Evolutionary conservation across 2,888 invertebrate genomes (phyloP).

Genomic region (Octodonta nipae): DNA sequence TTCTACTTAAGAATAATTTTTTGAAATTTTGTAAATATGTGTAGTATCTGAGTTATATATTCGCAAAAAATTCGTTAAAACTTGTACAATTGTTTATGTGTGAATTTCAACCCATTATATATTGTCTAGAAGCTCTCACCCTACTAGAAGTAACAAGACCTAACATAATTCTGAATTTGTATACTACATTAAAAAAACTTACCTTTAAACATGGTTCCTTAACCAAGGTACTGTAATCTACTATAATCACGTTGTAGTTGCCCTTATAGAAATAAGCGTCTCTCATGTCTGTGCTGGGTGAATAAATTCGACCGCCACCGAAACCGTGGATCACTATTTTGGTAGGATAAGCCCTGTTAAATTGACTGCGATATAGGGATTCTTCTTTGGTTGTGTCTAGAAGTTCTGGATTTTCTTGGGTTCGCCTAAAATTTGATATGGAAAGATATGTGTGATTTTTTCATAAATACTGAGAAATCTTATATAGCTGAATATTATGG

Average conservation of each 20-base stretch:
- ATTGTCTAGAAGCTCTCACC: too few species aligned
- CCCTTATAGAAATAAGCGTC: conserved; percentile 69
- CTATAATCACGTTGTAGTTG: conserved; percentile 73
- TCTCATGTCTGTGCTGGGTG: conserved; percentile 73
- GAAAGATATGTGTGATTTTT: neutral
- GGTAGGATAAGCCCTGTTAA: conserved; percentile 64
- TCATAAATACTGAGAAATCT: neutral
- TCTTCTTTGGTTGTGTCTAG: conserved; percentile 56
- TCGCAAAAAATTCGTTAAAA: too few species aligned
- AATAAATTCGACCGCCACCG: conserved; percentile 67
- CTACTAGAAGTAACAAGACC: too few species aligned
- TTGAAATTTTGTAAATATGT: too few species aligned
- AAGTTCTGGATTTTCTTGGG: conserved; percentile 59
- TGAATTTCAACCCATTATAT: too few species aligned
- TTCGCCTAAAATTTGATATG: conserved; percentile 40
- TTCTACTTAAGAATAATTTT: too few species aligned
- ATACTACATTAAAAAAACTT: too few species aligned
- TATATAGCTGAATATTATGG: neutral
- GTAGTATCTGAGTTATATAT: too few species aligned
- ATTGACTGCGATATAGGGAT: conserved; percentile 60
- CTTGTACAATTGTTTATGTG: too few species aligned
- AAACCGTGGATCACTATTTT: conserved; percentile 87
- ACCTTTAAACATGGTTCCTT: conserved; percentile 67
- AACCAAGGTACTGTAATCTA: conserved; percentile 69
- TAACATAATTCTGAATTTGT: too few species aligned